A percentile compares a stretch with the other conserved stretches of the same genome.
Conservation (phyloP, 2,888 invertebrate genomes). For the Maniola hyperantus region DNA sequence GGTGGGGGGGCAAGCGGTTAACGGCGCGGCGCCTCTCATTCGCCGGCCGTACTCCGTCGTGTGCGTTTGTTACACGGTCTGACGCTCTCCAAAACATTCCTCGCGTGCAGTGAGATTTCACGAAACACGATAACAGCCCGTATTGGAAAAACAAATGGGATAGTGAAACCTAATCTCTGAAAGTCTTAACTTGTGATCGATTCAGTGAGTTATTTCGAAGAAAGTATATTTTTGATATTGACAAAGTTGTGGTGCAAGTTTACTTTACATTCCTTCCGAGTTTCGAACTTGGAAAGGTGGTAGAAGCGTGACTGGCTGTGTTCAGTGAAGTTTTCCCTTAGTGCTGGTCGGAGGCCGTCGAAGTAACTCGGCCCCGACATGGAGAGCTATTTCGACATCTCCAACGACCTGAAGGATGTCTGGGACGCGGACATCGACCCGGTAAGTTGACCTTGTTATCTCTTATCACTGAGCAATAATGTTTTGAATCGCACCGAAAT, state of each 20-base stretch:
- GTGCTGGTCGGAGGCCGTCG: constrained; percentile 66
- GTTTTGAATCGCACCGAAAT: constrained; percentile 39
- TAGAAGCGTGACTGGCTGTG: constrained; percentile 66
- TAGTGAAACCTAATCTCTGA: constrained; percentile 68
- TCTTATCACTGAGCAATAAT: constrained; percentile 52
- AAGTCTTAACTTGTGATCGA: constrained; percentile 62
- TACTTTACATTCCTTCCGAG: constrained; percentile 53
- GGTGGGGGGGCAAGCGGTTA: constrained; percentile 46
- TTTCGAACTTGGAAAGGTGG: constrained; percentile 60
- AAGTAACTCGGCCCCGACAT: constrained; percentile 77
- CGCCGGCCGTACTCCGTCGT: constrained; percentile 67
- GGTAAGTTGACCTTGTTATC: constrained; percentile 84
- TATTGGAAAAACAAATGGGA: constrained; percentile 69
- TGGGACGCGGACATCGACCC: constrained; percentile 93
- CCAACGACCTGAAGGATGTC: constrained; percentile 88
- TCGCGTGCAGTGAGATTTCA: constrained; percentile 76
- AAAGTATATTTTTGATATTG: constrained; percentile 47
- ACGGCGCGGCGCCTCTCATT: constrained; percentile 57
- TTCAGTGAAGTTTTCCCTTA: constrained; percentile 58
- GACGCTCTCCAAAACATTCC: constrained; percentile 52
- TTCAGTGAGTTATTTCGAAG: constrained; percentile 56
- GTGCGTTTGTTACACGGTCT: constrained; percentile 48
- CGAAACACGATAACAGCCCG: constrained; percentile 57
- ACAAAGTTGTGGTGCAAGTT: constrained; percentile 54
- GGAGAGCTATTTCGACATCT: constrained; percentile 90